Percentiles rank a stretch among this genome's conserved stretches.
Conservation (phyloP, 2,113 vertebrate species). For the Garra rufa region DNA sequence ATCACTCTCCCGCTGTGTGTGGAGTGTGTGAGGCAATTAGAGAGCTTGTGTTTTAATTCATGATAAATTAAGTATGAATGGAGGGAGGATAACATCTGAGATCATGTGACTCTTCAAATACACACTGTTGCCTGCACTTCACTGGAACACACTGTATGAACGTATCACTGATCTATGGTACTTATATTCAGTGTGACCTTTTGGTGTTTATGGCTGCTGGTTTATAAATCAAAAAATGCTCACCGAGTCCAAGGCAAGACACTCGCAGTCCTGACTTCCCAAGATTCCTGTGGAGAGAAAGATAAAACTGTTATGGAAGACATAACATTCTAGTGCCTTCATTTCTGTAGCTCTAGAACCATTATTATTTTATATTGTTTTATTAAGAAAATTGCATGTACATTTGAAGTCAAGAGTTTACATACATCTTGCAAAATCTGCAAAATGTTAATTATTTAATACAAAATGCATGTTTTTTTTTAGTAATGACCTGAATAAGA, state of each 20-base stretch:
- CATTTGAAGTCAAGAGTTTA: too few relatives aligned
- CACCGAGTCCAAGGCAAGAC: conserved; percentile 95
- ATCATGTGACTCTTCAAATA: conserved; percentile 15
- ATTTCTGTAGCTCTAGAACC: background rate
- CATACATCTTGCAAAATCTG: too few relatives aligned
- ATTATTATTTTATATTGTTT: background rate
- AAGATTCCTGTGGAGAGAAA: conserved; percentile 84
- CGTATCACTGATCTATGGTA: background rate
- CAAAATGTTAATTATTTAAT: too few relatives aligned
- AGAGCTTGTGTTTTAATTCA: conserved; percentile 55
- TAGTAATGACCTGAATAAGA: too few relatives aligned
- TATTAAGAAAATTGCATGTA: too few relatives aligned
- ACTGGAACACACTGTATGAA: background rate
- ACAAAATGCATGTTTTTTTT: too few relatives aligned
- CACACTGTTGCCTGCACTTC: background rate
- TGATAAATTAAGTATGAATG: conserved; percentile 69
- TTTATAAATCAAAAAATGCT: conserved; percentile 70
- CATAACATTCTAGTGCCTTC: background rate
- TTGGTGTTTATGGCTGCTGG: background rate
- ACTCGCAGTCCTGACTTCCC: conserved; percentile 96
- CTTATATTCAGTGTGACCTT: background rate
- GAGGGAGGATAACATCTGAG: conserved; percentile 48
- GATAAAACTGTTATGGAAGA: background rate
- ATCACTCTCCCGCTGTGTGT: conserved; percentile 44
- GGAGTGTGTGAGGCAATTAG: conserved; percentile 56